Base-by-base conservation (phyloP, 1,140 invertebrate species). In the Pomacea maculata region DNA sequence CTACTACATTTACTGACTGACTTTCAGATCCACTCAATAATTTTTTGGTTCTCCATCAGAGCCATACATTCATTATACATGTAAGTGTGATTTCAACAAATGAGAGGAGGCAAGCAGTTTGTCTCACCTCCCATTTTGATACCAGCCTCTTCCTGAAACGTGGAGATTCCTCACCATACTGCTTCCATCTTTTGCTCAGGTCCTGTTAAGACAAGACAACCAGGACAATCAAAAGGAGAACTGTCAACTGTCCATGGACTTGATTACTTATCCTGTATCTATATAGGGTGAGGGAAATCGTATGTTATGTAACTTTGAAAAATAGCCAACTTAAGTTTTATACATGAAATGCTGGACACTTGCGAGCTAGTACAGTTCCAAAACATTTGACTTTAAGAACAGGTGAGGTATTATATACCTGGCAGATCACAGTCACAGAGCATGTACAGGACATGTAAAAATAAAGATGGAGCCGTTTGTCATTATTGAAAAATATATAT, bases 91-190 rank as follows among this genome's bases (percentile, higher is more conserved):
- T 61, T 11, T 6, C 57, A 61, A 17, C 1, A 8, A 61, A 11
- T 61, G 57, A 11, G 15, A 11, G 11, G 57, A 11, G 15, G 15
- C 11, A 61, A 61, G 11, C 11, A 11, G 11, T 61, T 61, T 14
- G 15, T 64, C 86, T 85, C 83, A 90, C 89, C 87, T 90, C 89
- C 87, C 87, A 90, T 82, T 89, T 89, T n/a, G 89, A 90, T 21
- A 89, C 87, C 12, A 90, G 83, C 74, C 89, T 86, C 65, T 90
- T 90, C 54, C 88, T 85, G 73, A 87, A 89, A 25, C 87, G 85
- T 65, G 87, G 86, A 9, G 86, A 87, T 25, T 86, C 85, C 54
- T 86, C 86, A 34, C 88, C 87, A 85, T 90, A 90, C 72, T 90
- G 86, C 78, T 85, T 87, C 71, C 88, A 84, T 80, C 84, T 86